Evolutionary conservation across 2,797 vertebrate genomes (phyloP).

Genomic region (Xenentodon cancila): DNA sequence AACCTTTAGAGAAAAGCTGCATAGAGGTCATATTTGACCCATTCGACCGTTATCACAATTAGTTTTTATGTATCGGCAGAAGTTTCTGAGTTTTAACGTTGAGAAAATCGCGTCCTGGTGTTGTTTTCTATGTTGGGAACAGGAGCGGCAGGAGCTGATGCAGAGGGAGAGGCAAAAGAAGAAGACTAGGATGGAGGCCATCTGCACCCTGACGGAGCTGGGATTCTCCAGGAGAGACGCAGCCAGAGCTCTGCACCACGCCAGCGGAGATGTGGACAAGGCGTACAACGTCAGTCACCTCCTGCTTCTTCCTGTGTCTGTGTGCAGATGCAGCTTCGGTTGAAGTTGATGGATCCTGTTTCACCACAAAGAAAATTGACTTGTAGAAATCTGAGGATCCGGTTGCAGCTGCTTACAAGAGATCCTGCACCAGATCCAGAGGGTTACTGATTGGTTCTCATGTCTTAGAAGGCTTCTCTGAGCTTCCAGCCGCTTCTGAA

Average conservation of each 20-base stretch:
- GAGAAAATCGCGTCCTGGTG: too few species aligned
- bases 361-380: too few species aligned
- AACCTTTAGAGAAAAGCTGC: too few species aligned
- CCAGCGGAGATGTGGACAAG: constrained; percentile 83
- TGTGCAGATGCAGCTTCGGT: not conserved
- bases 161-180: constrained; percentile 86
- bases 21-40: too few species aligned
- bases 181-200: constrained; percentile 74
- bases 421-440: not conserved
- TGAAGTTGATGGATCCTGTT: not conserved
- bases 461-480: too few species aligned
- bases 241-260: constrained; percentile 82
- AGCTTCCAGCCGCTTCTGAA: too few species aligned
- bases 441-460: not conserved
- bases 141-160: constrained; percentile 89
- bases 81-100: too few species aligned
- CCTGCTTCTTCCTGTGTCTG: not conserved
- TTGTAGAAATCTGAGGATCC: too few species aligned
- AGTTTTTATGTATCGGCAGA: too few species aligned
- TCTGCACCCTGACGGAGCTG: constrained; percentile 82
- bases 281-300: constrained; percentile 82
- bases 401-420: too few species aligned
- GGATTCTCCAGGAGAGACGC: constrained; percentile 87
- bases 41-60: too few species aligned
- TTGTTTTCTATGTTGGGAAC: not conserved